A percentile compares a stretch with the other conserved stretches of the same genome.
Evolutionary conservation across 2,888 invertebrate genomes (phyloP).

Genomic region (Tridacna crocea): DNA sequence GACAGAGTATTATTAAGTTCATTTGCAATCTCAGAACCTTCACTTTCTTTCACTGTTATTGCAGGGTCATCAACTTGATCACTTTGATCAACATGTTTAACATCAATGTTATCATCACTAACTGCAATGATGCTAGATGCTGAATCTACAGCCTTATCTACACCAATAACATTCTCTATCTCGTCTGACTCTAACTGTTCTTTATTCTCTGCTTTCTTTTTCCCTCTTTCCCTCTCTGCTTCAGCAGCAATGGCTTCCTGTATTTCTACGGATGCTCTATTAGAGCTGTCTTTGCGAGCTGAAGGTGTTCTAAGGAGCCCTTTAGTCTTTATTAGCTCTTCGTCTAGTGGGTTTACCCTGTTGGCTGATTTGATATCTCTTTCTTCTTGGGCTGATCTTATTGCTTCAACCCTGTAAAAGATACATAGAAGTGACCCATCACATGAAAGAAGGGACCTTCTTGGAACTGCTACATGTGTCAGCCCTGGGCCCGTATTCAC

Average conservation of each 20-base stretch:
- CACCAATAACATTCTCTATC: neutral
- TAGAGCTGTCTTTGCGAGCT: constrained; percentile 62
- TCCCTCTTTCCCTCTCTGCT: constrained; percentile 21
- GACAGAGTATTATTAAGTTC: neutral
- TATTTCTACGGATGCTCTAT: constrained; percentile 60
- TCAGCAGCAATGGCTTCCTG: constrained; percentile 22
- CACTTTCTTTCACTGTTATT: neutral
- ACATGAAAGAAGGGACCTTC: too few species aligned
- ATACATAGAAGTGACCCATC: too few species aligned
- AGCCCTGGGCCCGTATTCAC: too few species aligned
- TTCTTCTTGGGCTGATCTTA: constrained; percentile 75
- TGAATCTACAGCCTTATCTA: neutral
- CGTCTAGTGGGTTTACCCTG: constrained; percentile 76
- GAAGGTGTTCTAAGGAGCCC: constrained; percentile 74
- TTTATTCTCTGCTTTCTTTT: constrained; percentile 11
- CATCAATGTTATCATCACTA: neutral
- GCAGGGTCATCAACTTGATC: neutral
- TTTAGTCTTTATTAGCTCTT: constrained; percentile 79
- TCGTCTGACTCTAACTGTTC: neutral
- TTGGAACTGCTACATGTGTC: too few species aligned
- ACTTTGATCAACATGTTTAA: neutral
- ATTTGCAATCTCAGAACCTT: neutral
- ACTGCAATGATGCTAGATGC: neutral
- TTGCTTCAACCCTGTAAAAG: constrained; percentile 71
- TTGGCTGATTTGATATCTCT: constrained; percentile 72